Percentiles rank a stretch among this genome's conserved stretches.
These are phyloP conservation scores for Acleris holmiana DNA, from an alignment of 2,888 invertebrate genomes.

Conservation along the genomic window DNA sequence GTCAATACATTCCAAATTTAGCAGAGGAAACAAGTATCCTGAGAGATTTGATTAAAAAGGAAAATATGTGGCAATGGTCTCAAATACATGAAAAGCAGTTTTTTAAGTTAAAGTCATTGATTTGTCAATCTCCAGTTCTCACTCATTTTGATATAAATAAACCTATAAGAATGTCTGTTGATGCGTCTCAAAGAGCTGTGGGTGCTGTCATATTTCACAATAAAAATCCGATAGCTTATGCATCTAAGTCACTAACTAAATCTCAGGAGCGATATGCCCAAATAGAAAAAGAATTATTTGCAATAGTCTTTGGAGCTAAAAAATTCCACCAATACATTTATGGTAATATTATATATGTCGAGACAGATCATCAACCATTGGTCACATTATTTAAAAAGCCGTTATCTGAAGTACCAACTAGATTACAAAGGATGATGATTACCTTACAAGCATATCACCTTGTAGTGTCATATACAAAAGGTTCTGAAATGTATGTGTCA, in stretches of 20 bases:
- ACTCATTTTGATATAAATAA: conserved; percentile 36
- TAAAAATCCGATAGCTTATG: conserved; percentile 44
- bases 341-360: no score
- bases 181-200: conserved; percentile 36
- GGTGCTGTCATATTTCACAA: conserved; percentile 44
- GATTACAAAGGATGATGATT: conserved; percentile 23
- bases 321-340: conserved; percentile 8
- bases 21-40: conserved; percentile 34
- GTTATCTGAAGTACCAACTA: conserved; percentile 11
- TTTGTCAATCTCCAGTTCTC: conserved; percentile 38
- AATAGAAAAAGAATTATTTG: conserved; percentile 18
- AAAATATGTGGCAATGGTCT: conserved; percentile 46
- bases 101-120: conserved; percentile 28
- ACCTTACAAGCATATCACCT: conserved; percentile 16
- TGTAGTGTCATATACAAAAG: conserved; percentile 10
- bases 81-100: conserved; percentile 40
- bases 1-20: conserved; percentile 37
- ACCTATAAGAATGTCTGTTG: conserved; percentile 37
- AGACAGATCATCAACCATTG: conserved; percentile 22
- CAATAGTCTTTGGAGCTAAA: conserved; percentile 5
- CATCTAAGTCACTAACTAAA: conserved; percentile 41
- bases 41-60: conserved; percentile 43
- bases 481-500: conserved; percentile 14
- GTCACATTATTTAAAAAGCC: conserved; percentile 19
- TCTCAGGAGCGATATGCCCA: conserved; percentile 45